phyloP scores from a whole-genome alignment of 2,113 vertebrate genomes.

The Corydoras sp. region DNA sequence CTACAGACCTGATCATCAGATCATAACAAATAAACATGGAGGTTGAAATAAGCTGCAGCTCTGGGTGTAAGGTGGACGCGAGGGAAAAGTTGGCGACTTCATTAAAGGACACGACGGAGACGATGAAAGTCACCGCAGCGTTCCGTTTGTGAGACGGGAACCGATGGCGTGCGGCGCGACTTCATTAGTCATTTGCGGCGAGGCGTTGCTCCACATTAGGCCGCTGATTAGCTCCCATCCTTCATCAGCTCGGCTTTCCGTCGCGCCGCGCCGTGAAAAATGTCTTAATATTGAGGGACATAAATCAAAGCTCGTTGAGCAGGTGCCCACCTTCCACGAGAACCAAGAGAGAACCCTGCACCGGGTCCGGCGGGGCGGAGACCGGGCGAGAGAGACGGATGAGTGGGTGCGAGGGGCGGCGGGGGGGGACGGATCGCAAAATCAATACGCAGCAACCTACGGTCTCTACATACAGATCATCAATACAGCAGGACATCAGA shows the following conservation, averaged over 20 bases:
- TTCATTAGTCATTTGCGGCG: constrained; percentile 44
- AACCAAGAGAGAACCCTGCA: constrained; percentile 6
- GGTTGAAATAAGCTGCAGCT: too few relatives aligned
- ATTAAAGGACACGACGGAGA: constrained; percentile 31
- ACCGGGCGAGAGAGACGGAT: neutral
- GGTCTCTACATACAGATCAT: neutral
- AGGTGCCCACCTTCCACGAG: constrained; percentile 34
- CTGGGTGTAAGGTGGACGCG: too few relatives aligned
- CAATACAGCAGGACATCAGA: too few relatives aligned
- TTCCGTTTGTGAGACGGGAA: constrained; percentile 35
- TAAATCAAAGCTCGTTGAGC: constrained; percentile 46
- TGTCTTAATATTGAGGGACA: constrained; percentile 43
- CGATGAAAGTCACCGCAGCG: constrained; percentile 39
- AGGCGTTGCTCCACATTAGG: constrained; percentile 43
- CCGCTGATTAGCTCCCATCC: constrained; percentile 45
- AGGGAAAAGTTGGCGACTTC: constrained; percentile 7
- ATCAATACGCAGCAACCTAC: neutral
- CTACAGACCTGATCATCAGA: too few relatives aligned
- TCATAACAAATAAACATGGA: too few relatives aligned
- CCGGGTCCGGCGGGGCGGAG: constrained; percentile 14
- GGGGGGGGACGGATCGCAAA: neutral
- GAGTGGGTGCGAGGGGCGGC: too few relatives aligned
- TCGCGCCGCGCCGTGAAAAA: constrained; percentile 34
- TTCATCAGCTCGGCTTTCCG: constrained; percentile 42
- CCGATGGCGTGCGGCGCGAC: constrained; percentile 36